These are phyloP conservation scores for Congeria kusceri DNA, from an alignment of 2,888 invertebrate genomes.

Conservation along the genomic window DNA sequence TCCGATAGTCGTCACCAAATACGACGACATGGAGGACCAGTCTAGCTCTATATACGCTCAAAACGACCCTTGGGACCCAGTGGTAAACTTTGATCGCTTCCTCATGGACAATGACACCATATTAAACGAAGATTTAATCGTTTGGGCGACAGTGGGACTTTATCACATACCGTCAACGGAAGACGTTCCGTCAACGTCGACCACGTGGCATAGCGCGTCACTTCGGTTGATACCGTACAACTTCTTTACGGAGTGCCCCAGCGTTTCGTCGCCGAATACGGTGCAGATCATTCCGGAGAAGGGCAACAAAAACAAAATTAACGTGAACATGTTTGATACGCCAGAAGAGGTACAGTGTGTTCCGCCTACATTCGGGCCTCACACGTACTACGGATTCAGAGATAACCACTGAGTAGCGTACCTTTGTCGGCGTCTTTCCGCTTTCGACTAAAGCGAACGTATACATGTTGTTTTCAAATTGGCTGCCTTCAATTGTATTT, in stretches of 20 bases:
- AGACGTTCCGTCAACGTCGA: conserved; percentile 80
- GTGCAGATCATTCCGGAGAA: conserved; percentile 65
- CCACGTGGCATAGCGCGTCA: conserved; percentile 69
- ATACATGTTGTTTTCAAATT: too few relatives aligned
- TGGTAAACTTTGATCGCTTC: conserved; percentile 77
- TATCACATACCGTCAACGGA: conserved; percentile 81
- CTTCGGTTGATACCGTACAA: conserved; percentile 79
- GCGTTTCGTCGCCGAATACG: conserved; percentile 73
- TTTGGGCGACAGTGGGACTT: conserved; percentile 80
- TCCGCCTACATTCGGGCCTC: conserved; percentile 59
- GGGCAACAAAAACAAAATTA: conserved; percentile 30
- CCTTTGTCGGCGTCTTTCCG: neutral
- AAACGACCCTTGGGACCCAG: conserved; percentile 78
- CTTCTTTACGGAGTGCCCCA: conserved; percentile 80
- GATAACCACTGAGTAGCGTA: conserved; percentile 9
- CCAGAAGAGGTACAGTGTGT: conserved; percentile 61
- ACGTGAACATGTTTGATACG: conserved; percentile 69
- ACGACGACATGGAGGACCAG: conserved; percentile 77
- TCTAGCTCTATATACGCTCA: conserved; percentile 79
- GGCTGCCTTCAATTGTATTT: too few relatives aligned
- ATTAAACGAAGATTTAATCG: conserved; percentile 79
- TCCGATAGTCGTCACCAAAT: conserved; percentile 77
- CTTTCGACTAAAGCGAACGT: too few relatives aligned
- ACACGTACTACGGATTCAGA: conserved; percentile 58
- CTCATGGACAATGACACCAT: conserved; percentile 79